Conservation (phyloP, 2,888 invertebrate species). For the Sarcophaga carnaria region DNA sequence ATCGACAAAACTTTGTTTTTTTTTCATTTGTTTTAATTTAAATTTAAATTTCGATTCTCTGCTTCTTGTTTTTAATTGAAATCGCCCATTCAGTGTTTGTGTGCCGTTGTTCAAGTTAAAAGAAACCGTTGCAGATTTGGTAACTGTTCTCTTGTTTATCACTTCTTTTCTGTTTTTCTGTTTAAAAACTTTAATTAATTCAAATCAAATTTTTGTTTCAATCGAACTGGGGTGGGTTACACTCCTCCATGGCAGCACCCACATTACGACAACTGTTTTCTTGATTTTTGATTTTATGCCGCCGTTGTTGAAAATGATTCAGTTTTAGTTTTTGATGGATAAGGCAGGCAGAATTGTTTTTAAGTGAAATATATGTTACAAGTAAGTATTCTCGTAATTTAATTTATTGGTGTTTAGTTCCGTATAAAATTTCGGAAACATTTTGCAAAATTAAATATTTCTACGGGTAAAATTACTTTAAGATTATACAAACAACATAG, state of each 20-base stretch:
- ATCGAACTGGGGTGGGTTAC: slow-evolving; percentile 9
- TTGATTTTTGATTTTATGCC: slow-evolving; percentile 1
- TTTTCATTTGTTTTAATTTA: slow-evolving; percentile 46
- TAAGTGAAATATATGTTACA: slow-evolving; percentile 46
- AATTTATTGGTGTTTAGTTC: background rate
- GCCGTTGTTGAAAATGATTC: background rate
- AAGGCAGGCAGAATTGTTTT: slow-evolving; percentile 14
- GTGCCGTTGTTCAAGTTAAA: background rate
- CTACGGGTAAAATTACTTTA: too few species aligned
- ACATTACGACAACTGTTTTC: slow-evolving; percentile 58
- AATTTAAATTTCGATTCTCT: slow-evolving; percentile 31
- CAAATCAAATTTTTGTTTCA: slow-evolving; percentile 69
- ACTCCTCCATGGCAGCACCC: slow-evolving; percentile 49
- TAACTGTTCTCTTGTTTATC: slow-evolving; percentile 57
- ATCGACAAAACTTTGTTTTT: slow-evolving; percentile 1
- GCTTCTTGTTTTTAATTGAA: slow-evolving; percentile 4
- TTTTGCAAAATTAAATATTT: too few species aligned
- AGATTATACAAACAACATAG: too few species aligned
- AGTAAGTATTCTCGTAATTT: slow-evolving; percentile 57
- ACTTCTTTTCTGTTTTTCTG: slow-evolving; percentile 47
- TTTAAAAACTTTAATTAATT: slow-evolving; percentile 72
- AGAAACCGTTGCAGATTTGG: slow-evolving; percentile 60
- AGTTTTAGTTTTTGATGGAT: background rate
- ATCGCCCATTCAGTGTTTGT: slow-evolving; percentile 37
- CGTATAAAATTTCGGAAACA: too few species aligned